Evolutionary conservation across 2,888 invertebrate genomes (phyloP).

Genomic region (Pimpla rufipes): DNA sequence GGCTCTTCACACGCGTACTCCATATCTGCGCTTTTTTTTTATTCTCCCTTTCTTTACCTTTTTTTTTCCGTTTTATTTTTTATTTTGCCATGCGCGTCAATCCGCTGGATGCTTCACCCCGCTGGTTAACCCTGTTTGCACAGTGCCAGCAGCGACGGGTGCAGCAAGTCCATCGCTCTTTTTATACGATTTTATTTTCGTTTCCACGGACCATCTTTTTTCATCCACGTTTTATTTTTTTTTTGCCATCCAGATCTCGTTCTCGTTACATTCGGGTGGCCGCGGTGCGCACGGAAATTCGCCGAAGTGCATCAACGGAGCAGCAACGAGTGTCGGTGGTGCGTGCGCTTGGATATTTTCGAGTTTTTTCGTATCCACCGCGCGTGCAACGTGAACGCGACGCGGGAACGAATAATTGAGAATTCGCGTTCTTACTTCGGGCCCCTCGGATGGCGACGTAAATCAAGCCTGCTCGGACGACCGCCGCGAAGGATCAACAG

Average conservation of each 20-base stretch:
- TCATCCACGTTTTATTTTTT: conserved; percentile 15
- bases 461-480: conserved; percentile 1
- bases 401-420: conserved; percentile 5
- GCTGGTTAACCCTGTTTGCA: conserved; percentile 52
- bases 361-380: background rate
- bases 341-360: background rate
- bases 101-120: conserved; percentile 29
- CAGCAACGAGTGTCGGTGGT: conserved; percentile 2
- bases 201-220: conserved; percentile 9
- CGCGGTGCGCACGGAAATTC: conserved; percentile 1
- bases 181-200: conserved; percentile 35
- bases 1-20: conserved; percentile 34
- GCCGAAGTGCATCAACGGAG: background rate
- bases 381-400: background rate
- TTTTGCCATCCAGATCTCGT: conserved; percentile 16
- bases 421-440: background rate
- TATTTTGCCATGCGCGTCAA: conserved; percentile 39
- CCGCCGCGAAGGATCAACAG: background rate
- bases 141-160: background rate
- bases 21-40: conserved; percentile 34
- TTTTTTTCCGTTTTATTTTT: conserved; percentile 41
- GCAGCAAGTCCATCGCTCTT: conserved; percentile 22
- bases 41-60: conserved; percentile 1
- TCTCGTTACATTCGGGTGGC: conserved; percentile 19
- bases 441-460: background rate